phyloP scores from a whole-genome alignment of 2,888 invertebrate species.

The Chirona hameri region DNA sequence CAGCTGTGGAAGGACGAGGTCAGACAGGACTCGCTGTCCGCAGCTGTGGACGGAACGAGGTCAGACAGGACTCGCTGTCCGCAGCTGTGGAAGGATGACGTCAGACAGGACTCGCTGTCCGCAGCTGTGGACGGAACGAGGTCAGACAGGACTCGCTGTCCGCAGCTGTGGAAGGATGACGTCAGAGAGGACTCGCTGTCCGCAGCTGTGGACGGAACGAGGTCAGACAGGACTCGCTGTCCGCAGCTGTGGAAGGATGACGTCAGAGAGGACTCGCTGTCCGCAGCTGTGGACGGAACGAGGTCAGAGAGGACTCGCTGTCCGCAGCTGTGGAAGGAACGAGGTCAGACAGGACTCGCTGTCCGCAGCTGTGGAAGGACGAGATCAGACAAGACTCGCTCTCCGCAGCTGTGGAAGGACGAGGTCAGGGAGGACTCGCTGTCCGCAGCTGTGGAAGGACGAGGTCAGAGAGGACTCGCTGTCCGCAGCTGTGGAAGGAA shows the following conservation, averaged over 20 bases:
- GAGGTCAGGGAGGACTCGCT: constrained; percentile 47
- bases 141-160: constrained; percentile 44
- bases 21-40: constrained; percentile 43
- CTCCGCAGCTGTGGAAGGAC: constrained; percentile 62
- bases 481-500: constrained; percentile 63
- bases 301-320: constrained; percentile 45
- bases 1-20: constrained; percentile 61
- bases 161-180: constrained; percentile 62
- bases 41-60: constrained; percentile 62
- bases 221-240: constrained; percentile 44
- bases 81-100: constrained; percentile 62
- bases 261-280: constrained; percentile 44
- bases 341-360: constrained; percentile 47
- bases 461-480: constrained; percentile 47
- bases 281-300: constrained; percentile 64
- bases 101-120: constrained; percentile 44
- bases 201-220: constrained; percentile 63
- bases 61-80: constrained; percentile 44
- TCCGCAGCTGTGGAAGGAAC: constrained; percentile 63
- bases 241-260: constrained; percentile 63
- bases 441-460: constrained; percentile 62
- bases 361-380: constrained; percentile 62
- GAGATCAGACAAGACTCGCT: constrained; percentile 47
- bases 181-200: constrained; percentile 44
- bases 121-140: constrained; percentile 62